Percentiles rank a stretch among this genome's conserved stretches.
Evolutionary conservation across 2,888 invertebrate species (phyloP).

Genomic region (Apomyelois bistriatella): DNA sequence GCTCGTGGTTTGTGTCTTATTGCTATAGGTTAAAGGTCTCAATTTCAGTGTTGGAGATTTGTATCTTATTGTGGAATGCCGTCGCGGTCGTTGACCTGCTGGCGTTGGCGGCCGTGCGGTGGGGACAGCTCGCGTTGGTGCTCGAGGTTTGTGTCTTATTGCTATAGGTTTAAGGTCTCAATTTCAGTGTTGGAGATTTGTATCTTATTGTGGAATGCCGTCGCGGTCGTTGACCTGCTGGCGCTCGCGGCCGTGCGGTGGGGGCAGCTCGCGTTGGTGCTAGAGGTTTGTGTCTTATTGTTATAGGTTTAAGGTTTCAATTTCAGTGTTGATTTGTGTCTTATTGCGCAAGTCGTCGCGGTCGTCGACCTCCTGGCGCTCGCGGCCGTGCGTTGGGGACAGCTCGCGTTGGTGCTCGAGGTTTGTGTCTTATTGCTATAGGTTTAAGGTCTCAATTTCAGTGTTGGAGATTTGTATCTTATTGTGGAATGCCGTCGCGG

Average conservation of each 20-base stretch:
- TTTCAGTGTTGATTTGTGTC: neutral
- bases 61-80: too few species aligned
- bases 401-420: constrained; percentile 87
- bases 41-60: too few species aligned
- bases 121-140: constrained; percentile 89
- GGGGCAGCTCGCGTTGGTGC: constrained; percentile 88
- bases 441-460: too few species aligned
- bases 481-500: constrained; percentile 91
- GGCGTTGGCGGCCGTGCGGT: constrained; percentile 90
- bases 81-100: constrained; percentile 94
- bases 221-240: constrained; percentile 93
- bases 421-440: too few species aligned
- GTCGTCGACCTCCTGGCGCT: constrained; percentile 95
- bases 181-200: too few species aligned
- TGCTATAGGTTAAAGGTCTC: too few species aligned
- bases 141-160: constrained; percentile 84
- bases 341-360: constrained; percentile 92
- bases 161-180: too few species aligned
- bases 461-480: too few species aligned
- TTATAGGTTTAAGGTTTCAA: neutral
- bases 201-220: constrained; percentile 93
- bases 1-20: constrained; percentile 83
- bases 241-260: constrained; percentile 92
- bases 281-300: constrained; percentile 77
- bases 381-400: constrained; percentile 90